These are phyloP conservation scores for Bombus cullumanus DNA, from an alignment of 1,140 invertebrate genomes.

Conservation along the genomic window DNA sequence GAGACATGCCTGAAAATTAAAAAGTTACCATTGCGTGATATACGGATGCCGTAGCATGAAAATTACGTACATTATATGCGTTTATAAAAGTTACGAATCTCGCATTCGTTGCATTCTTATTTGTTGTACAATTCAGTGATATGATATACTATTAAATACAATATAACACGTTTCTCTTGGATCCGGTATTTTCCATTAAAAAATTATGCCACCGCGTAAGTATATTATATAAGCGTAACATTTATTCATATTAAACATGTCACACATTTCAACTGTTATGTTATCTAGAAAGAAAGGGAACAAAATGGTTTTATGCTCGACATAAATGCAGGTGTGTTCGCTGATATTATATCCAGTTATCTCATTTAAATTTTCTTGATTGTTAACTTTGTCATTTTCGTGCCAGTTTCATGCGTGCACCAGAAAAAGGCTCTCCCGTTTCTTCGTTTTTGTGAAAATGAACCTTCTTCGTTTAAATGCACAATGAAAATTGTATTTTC, in stretches of 20 bases:
- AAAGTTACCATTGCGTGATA: neutral
- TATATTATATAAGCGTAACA: neutral
- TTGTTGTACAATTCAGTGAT: neutral
- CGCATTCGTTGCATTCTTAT: neutral
- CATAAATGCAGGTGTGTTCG: too few relatives aligned
- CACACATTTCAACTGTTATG: neutral
- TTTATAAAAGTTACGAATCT: neutral
- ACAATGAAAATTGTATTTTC: neutral
- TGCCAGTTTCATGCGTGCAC: too few relatives aligned
- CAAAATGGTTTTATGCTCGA: too few relatives aligned
- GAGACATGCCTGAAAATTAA: neutral
- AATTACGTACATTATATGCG: neutral
- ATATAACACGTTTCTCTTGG: too few relatives aligned
- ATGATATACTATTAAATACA: neutral
- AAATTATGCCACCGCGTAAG: neutral
- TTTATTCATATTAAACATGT: neutral
- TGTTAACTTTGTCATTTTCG: too few relatives aligned
- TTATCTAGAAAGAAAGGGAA: neutral
- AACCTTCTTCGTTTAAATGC: too few relatives aligned
- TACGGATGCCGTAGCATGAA: neutral
- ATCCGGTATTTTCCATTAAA: neutral
- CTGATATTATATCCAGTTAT: too few relatives aligned
- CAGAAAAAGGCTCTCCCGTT: too few relatives aligned
- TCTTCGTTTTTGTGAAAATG: too few relatives aligned
- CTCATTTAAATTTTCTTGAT: too few relatives aligned